Conservation (phyloP, 2,888 invertebrate genomes). For the Amaurobius ferox region DNA sequence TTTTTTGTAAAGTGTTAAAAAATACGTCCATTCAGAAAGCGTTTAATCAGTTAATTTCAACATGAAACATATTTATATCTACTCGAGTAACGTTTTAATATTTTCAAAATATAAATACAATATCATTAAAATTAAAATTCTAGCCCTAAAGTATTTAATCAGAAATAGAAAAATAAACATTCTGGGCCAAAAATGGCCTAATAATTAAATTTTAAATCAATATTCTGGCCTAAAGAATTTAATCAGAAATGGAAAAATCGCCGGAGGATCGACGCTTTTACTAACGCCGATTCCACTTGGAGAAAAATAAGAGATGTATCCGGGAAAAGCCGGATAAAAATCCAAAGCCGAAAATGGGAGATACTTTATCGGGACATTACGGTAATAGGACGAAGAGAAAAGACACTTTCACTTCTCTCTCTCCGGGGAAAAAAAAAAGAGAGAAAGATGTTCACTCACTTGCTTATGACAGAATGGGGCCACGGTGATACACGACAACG, state of each 20-base stretch:
- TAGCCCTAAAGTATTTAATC: too few relatives aligned
- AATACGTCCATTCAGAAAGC: too few relatives aligned
- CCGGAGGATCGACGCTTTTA: not conserved
- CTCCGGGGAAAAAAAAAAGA: constrained; percentile 24
- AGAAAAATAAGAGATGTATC: constrained; percentile 6
- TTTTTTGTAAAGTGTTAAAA: too few relatives aligned
- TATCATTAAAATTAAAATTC: too few relatives aligned
- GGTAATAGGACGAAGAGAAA: constrained; percentile 33
- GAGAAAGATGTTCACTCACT: constrained; percentile 60
- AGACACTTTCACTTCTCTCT: not conserved
- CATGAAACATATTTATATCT: too few relatives aligned
- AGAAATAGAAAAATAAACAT: too few relatives aligned
- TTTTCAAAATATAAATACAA: too few relatives aligned
- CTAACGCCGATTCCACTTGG: not conserved
- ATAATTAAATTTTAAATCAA: too few relatives aligned
- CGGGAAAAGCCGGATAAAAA: constrained; percentile 2
- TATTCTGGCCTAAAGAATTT: not conserved
- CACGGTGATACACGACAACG: constrained; percentile 64
- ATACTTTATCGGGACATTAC: constrained; percentile 54
- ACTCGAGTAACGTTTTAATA: too few relatives aligned
- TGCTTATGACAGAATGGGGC: constrained; percentile 71
- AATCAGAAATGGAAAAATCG: not conserved
- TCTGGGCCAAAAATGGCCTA: too few relatives aligned
- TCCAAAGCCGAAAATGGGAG: not conserved
- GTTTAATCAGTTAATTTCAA: too few relatives aligned